Evolutionary conservation across 2,888 invertebrate genomes (phyloP).

Genomic region (Drosophila ezoana): DNA sequence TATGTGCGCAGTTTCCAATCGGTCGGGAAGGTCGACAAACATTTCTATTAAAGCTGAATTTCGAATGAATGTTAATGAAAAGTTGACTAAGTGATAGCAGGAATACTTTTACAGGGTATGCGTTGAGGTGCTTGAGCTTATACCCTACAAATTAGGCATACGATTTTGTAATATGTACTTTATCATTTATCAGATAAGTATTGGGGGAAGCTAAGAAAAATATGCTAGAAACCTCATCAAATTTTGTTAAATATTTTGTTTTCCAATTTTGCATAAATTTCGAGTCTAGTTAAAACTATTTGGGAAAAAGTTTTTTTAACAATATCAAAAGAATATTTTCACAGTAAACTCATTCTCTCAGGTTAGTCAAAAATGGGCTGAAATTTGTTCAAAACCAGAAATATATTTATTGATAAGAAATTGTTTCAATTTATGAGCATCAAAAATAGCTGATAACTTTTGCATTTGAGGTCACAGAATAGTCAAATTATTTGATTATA

Average conservation of each 20-base stretch:
- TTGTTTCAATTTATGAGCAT: background rate
- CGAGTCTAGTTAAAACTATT: no score
- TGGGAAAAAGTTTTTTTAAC: no score
- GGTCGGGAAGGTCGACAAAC: slow-evolving; percentile 26
- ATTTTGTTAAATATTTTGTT: no score
- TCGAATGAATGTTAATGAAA: slow-evolving; percentile 3
- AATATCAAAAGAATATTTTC: no score
- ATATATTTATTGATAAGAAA: slow-evolving; percentile 18
- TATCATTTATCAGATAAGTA: no score
- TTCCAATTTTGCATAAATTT: no score
- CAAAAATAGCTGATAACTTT: slow-evolving; percentile 11
- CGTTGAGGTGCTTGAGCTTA: background rate
- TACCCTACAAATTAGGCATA: background rate
- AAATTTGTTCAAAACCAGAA: background rate
- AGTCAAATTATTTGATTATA: background rate
- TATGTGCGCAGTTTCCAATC: slow-evolving; percentile 32
- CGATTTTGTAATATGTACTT: background rate
- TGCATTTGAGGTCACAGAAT: slow-evolving; percentile 1
- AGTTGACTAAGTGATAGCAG: background rate
- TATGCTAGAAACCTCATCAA: no score
- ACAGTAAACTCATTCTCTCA: no score
- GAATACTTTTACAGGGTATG: background rate
- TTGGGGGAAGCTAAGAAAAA: no score
- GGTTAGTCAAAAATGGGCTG: no score
- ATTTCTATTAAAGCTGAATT: slow-evolving; percentile 14